Evolutionary conservation across 2,797 vertebrate species (phyloP), one percentile per base, ranked within the genome.

Genomic region (Premnoplex brunnescens): DNA sequence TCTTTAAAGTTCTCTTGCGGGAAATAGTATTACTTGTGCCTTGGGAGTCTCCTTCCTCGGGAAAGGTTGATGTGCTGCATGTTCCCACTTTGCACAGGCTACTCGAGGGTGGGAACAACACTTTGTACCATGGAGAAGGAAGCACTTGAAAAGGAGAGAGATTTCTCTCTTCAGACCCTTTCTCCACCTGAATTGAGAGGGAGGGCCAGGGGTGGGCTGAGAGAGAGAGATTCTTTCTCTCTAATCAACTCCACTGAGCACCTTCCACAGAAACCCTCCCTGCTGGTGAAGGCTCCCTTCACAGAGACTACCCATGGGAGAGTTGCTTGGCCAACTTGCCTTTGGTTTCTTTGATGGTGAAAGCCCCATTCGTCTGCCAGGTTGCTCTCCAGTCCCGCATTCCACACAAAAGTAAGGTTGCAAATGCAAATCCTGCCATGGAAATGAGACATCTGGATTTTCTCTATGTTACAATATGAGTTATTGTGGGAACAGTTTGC

Each of bases 1-100:
- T 52, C 86, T 97, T 97, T 95, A 59, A 92, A 95, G 88, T 87
- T 85, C 69, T 12, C 87, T 73, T n/a, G 72, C 41, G 64, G 91
- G 11, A 89, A 94, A 93, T 36, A 13, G 63, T 41, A 55, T 59
- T 27, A 3, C 78, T 91, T 22, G 41, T 67, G 94, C 86, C 88
- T 67, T 41, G 77, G 69, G 88, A 69, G 71, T 28, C 67, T 89
- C 63, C 78, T 89, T 86, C 36, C 59, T 10, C 21, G 60, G 88
- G 67, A 92, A 85, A 73, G 81, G 80, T 49, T 69, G 93, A 21
- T 73, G 84, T 30, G 77, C 59, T 52, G 59, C 7, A 2, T 17
- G 58, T 75, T 81, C 83, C 79, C 39, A 10, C 88, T 60, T 37
- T 1, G 54, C 83, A 44, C 64, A 72, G 93, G 58, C 90, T 21